Conservation (phyloP, 2,888 invertebrate genomes). For the Plagodis pulveraria region DNA sequence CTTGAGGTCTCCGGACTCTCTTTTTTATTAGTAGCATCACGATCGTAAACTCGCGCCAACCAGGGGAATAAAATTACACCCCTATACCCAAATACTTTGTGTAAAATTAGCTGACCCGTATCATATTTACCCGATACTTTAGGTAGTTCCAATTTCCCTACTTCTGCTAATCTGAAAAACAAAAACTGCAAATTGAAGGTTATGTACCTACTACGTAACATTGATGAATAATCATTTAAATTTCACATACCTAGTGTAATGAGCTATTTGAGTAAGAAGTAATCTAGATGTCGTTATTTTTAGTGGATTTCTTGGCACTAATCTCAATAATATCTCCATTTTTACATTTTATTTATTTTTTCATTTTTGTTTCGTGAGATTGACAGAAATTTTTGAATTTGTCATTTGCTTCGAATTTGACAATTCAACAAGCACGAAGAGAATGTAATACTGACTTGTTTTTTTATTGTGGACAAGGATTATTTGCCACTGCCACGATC, state of each 20-base stretch:
- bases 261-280: conserved; percentile 71
- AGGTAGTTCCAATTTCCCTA: conserved; percentile 95
- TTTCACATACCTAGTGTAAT: conserved; percentile 71
- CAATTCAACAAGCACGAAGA: not conserved
- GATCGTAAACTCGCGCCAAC: conserved; percentile 97
- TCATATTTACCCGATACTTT: conserved; percentile 96
- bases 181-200: conserved; percentile 53
- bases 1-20: conserved; percentile 72
- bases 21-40: conserved; percentile 91
- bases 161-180: conserved; percentile 93
- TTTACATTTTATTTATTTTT: conserved; percentile 76
- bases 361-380: conserved; percentile 66
- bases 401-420: conserved; percentile 22
- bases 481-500: no score
- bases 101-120: conserved; percentile 97
- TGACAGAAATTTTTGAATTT: conserved; percentile 11
- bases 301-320: conserved; percentile 68
- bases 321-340: conserved; percentile 82
- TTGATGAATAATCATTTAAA: conserved; percentile 17
- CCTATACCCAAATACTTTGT: conserved; percentile 98
- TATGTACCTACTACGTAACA: conserved; percentile 59
- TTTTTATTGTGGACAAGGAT: no score
- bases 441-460: no score
- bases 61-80: conserved; percentile 99
- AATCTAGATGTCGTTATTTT: conserved; percentile 70